A percentile compares a stretch with the other conserved stretches of the same genome.
Conservation (phyloP, 2,113 vertebrate species). For the Xiphophorus maculatus region DNA sequence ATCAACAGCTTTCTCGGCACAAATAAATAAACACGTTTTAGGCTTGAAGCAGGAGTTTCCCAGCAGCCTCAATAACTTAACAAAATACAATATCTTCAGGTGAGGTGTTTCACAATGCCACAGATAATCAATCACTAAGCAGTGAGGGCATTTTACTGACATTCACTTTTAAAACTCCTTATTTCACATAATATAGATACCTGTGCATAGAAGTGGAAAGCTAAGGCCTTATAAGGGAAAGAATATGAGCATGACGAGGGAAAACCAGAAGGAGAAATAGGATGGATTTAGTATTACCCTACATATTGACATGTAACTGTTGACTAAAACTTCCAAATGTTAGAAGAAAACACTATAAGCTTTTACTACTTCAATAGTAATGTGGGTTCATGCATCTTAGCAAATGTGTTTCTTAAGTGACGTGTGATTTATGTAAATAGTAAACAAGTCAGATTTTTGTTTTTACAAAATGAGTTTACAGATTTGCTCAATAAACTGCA, state of each 20-base stretch:
- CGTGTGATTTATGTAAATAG: slow-evolving; percentile 24
- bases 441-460: slow-evolving; percentile 37
- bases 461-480: slow-evolving; percentile 34
- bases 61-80: slow-evolving; percentile 74
- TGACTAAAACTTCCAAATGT: slow-evolving; percentile 25
- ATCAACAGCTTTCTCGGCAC: slow-evolving; percentile 75
- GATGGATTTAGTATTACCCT: slow-evolving; percentile 32
- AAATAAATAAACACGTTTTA: slow-evolving; percentile 62
- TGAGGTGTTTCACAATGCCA: slow-evolving; percentile 64
- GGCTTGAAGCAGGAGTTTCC: slow-evolving; percentile 39
- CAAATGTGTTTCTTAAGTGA: not conserved
- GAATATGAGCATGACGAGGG: slow-evolving; percentile 23
- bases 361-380: slow-evolving; percentile 17
- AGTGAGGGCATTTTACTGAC: slow-evolving; percentile 57
- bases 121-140: slow-evolving; percentile 55
- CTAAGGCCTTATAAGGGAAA: slow-evolving; percentile 70
- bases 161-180: slow-evolving; percentile 65
- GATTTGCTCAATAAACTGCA: slow-evolving; percentile 22
- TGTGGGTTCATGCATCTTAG: slow-evolving; percentile 52
- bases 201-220: slow-evolving; percentile 81
- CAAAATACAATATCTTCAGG: slow-evolving; percentile 64
- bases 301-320: slow-evolving; percentile 19
- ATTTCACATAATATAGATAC: slow-evolving; percentile 53
- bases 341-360: slow-evolving; percentile 18
- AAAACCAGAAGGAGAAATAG: slow-evolving; percentile 34